phyloP scores from a whole-genome alignment of 2,113 vertebrate genomes.

The Elaphurus davidianus region DNA sequence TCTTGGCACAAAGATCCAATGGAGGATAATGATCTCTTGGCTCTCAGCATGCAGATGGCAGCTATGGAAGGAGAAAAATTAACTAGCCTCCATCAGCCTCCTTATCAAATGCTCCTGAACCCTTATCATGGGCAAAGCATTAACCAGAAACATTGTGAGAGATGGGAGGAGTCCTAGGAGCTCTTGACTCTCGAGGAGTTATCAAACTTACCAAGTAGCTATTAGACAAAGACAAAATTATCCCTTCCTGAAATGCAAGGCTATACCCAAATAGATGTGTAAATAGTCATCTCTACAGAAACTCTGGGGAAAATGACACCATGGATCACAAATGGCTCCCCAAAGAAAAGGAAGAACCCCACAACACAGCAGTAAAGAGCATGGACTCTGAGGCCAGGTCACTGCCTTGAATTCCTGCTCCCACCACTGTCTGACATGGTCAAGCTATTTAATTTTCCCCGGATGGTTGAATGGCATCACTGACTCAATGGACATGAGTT shows the following conservation, averaged over 20 bases:
- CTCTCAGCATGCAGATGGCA: not conserved
- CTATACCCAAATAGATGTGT: not conserved
- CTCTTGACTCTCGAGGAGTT: not conserved
- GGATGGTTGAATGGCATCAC: not conserved
- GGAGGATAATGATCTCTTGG: not conserved
- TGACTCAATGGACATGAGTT: not conserved
- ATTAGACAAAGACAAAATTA: not conserved
- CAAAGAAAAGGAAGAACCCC: not conserved
- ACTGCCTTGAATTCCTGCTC: not conserved
- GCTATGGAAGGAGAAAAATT: not conserved
- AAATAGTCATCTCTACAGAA: not conserved
- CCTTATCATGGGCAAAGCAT: too few species aligned
- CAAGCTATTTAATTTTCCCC: not conserved
- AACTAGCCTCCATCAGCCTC: not conserved
- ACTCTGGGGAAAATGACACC: not conserved
- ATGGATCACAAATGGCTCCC: not conserved
- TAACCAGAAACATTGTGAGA: not conserved
- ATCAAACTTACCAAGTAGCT: not conserved
- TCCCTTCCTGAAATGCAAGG: not conserved
- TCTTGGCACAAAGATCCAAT: not conserved
- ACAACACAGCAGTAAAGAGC: fast-evolving
- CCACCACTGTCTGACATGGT: not conserved
- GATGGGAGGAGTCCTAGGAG: not conserved
- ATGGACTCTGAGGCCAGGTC: not conserved
- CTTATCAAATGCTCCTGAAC: not conserved